phyloP scores from a whole-genome alignment of 2,888 invertebrate species.

The Drosophila bunnanda region DNA sequence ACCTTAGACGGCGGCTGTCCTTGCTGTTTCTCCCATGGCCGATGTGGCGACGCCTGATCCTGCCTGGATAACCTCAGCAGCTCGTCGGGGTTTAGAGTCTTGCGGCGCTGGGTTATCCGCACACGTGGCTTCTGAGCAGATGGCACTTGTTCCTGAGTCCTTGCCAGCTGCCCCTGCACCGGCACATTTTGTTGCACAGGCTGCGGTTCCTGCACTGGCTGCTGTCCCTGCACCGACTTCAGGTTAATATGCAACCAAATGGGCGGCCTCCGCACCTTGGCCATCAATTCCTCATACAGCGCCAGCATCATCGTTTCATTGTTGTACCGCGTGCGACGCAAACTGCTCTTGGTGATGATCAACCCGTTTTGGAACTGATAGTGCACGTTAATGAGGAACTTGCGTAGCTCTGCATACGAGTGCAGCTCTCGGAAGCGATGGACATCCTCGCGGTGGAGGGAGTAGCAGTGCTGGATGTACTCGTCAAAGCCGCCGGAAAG shows the following conservation, averaged over 20 bases:
- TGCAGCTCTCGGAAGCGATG: slow-evolving; percentile 61
- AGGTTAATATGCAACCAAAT: slow-evolving; percentile 67
- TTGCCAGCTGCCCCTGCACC: too few species aligned
- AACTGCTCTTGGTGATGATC: slow-evolving; percentile 73
- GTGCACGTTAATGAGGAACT: slow-evolving; percentile 68
- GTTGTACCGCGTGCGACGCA: slow-evolving; percentile 62
- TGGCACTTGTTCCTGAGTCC: not conserved
- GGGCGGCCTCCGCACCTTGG: slow-evolving; percentile 71
- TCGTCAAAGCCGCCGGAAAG: slow-evolving; percentile 63
- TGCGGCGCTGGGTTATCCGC: slow-evolving; percentile 3
- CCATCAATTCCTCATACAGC: slow-evolving; percentile 70
- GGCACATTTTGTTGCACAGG: not conserved
- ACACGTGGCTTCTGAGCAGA: not conserved
- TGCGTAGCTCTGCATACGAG: slow-evolving; percentile 51
- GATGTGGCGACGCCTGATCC: not conserved
- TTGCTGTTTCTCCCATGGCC: not conserved
- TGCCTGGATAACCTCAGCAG: not conserved
- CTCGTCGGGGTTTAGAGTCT: not conserved
- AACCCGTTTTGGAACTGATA: slow-evolving; percentile 81
- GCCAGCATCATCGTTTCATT: slow-evolving; percentile 52
- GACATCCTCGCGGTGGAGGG: slow-evolving; percentile 60
- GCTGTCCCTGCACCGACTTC: not conserved
- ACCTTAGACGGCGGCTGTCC: not conserved
- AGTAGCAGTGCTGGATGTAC: slow-evolving; percentile 80
- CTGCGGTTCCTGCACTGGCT: not conserved